Percentiles rank a stretch among this genome's conserved stretches.
phyloP scores from a whole-genome alignment of 2,113 vertebrate genomes.

The Apodemus sylvaticus region DNA sequence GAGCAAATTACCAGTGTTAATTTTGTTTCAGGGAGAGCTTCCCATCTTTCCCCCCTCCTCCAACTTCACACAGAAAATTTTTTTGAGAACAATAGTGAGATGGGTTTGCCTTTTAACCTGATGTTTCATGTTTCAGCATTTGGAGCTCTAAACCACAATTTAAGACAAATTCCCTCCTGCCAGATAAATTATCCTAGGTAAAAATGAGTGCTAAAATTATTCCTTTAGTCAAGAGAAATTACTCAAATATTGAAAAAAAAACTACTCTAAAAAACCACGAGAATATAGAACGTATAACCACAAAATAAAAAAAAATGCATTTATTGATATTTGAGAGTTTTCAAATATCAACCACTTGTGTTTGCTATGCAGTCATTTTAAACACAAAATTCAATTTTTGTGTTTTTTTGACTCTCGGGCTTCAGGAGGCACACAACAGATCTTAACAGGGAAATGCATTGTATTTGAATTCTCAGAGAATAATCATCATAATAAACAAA shows the following conservation, averaged over 20 bases:
- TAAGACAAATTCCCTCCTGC: conserved; percentile 53
- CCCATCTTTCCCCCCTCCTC: not conserved
- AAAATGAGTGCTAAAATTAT: conserved; percentile 59
- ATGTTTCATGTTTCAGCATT: conserved; percentile 18
- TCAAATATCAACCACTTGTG: conserved; percentile 64
- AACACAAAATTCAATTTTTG: conserved; percentile 54
- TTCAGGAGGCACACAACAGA: conserved; percentile 28
- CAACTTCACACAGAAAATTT: not conserved
- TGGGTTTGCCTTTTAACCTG: not conserved
- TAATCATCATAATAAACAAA: conserved; percentile 53
- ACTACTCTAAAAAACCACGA: not conserved
- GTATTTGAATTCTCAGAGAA: conserved; percentile 66
- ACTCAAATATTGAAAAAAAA: conserved; percentile 62
- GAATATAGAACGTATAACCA: conserved; percentile 49
- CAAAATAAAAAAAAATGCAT: conserved; percentile 38
- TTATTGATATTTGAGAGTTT: conserved; percentile 68
- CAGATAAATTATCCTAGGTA: conserved; percentile 44
- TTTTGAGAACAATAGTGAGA: not conserved
- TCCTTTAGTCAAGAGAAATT: conserved; percentile 66
- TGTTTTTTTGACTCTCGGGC: conserved; percentile 30
- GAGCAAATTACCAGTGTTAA: not conserved
- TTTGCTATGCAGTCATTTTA: conserved; percentile 34
- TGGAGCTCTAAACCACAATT: conserved; percentile 37
- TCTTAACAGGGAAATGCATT: conserved; percentile 42
- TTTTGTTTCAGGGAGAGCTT: not conserved